Base-by-base conservation (phyloP, 2,113 vertebrate species). In the Indri indri region DNA sequence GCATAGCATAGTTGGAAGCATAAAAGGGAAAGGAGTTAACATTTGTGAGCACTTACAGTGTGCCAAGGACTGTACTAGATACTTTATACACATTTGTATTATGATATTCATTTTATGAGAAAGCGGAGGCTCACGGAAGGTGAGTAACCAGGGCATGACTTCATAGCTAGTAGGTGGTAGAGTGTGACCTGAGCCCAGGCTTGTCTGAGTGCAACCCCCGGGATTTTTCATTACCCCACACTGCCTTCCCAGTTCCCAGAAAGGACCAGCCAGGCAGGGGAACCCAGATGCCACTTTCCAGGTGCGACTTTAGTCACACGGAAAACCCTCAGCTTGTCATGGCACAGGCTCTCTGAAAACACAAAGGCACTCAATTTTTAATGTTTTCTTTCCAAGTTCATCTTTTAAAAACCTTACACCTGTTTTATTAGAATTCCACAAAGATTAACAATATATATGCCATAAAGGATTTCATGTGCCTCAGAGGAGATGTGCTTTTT, bases 401-500 rank as follows among this genome's bases (percentile, higher is more conserved):
- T 74, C 57, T 86, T 57, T 89, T 93, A 32, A 74, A 95, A 83
- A 73, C 2, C 11, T 82, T 74, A 74, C 16, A 91, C 34, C 50
- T 89, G 85, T 66, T 96, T 93, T 89, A 37, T 14, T 76, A 80
- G 79, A 63, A 88, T 74, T 86, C 73, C 65, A 80, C 73, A 45
- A 81, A 86, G 50, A 47, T 70, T 50, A 91, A 76, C 37, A 45
- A 37, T 42, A 82, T 42, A 52, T 59, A 76, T 5, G 23, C 54
- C 59, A 11, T 57, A 37, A 86, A 71, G 68, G 57, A 50, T 66
- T 47, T 73, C 34, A 45, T 34, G 73, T 79, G 52, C 66, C 94
- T 94, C 84, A 50, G 57, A 93, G 82, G 73, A 87, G 57, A 77
- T 74, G 20, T 17, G 66, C 71, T 88, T 96, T 92, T 63, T 86